Conservation (phyloP, 2,888 invertebrate genomes). For the Willowsia nigromaculata region DNA sequence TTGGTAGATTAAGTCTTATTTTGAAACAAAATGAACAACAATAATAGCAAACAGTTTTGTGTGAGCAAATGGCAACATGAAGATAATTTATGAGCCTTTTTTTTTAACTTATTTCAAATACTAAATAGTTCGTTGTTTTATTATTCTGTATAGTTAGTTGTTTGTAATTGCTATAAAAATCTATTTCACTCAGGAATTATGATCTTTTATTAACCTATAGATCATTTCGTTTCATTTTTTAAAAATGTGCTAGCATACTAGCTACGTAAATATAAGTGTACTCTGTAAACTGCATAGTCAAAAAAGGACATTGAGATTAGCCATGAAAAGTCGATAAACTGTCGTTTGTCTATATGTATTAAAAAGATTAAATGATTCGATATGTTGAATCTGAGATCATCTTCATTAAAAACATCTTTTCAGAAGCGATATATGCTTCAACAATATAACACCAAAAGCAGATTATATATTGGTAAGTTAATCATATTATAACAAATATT, state of each 20-base stretch:
- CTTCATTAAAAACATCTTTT: constrained; percentile 67
- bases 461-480: constrained; percentile 14
- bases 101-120: not conserved
- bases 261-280: not conserved
- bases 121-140: constrained; percentile 28
- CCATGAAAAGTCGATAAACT: not conserved
- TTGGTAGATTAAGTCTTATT: constrained; percentile 17
- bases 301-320: not conserved
- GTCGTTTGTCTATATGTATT: not conserved
- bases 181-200: no score
- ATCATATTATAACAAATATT: not conserved
- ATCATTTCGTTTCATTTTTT: no score
- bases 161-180: no score
- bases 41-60: not conserved
- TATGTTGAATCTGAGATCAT: constrained; percentile 72
- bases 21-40: constrained; percentile 23
- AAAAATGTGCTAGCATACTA: not conserved
- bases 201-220: no score
- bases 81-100: not conserved
- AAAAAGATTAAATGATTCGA: constrained; percentile 59
- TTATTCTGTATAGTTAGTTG: no score
- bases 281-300: not conserved
- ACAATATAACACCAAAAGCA: constrained; percentile 45
- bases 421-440: constrained; percentile 36
- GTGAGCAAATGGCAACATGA: constrained; percentile 57